Percentiles rank a stretch among this genome's conserved stretches.
These are phyloP conservation scores for Nomada fabriciana DNA, from an alignment of 2,888 invertebrate genomes.

Conservation along the genomic window DNA sequence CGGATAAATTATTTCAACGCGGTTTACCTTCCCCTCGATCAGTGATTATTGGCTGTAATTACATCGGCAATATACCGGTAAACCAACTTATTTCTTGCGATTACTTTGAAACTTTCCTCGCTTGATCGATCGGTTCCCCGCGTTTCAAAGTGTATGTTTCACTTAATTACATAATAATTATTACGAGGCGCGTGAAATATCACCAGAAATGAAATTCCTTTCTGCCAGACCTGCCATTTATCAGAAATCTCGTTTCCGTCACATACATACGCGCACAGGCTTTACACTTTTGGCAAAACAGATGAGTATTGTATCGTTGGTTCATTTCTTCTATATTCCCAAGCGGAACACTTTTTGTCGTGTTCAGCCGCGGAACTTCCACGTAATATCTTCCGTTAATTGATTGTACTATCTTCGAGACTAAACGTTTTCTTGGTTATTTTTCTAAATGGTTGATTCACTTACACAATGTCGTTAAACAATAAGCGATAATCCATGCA, in stretches of 20 bases:
- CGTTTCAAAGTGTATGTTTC: not conserved
- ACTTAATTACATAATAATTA: not conserved
- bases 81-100: not conserved
- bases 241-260: constrained; percentile 50
- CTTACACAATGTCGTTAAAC: not conserved
- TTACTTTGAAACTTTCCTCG: not conserved
- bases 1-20: constrained; percentile 1
- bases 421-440: constrained; percentile 8
- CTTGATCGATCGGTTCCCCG: not conserved
- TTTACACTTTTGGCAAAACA: constrained; percentile 38
- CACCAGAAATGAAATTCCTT: constrained; percentile 44
- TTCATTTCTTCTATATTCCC: constrained; percentile 52
- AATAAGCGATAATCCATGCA: not conserved
- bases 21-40: not conserved
- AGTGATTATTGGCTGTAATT: not conserved
- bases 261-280: constrained; percentile 24
- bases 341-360: constrained; percentile 47
- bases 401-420: constrained; percentile 11
- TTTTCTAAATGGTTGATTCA: not conserved
- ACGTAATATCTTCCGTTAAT: not conserved
- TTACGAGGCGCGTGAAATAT: constrained; percentile 24
- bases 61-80: not conserved
- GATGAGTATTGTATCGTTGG: constrained; percentile 39
- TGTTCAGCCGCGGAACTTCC: too few species aligned
- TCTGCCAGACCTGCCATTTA: constrained; percentile 44